phyloP scores from a whole-genome alignment of 2,113 vertebrate genomes.

The Dipodomys stephensi region DNA sequence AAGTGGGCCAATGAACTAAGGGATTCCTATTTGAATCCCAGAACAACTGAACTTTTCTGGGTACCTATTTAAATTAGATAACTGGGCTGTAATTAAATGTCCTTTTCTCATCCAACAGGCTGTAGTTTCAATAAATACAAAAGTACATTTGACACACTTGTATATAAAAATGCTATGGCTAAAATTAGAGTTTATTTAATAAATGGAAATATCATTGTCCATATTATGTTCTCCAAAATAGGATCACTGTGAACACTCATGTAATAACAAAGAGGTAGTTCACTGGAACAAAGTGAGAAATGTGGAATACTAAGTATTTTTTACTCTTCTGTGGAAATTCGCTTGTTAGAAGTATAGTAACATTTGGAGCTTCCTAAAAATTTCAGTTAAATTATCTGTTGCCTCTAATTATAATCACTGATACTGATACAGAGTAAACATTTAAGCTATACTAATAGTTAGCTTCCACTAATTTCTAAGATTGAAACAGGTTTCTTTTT shows the following conservation, averaged over 20 bases:
- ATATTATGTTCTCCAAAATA: background rate
- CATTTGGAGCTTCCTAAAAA: background rate
- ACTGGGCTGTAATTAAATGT: background rate
- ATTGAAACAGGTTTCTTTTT: background rate
- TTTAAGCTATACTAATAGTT: background rate
- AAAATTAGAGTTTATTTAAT: conserved; percentile 11
- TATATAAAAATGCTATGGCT: background rate
- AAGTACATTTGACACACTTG: background rate
- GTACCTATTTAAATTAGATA: background rate
- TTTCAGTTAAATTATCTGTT: background rate
- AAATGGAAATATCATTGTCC: background rate
- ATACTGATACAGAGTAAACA: background rate
- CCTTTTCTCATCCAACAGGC: background rate
- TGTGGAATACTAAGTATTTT: background rate
- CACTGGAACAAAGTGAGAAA: background rate
- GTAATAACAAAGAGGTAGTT: background rate
- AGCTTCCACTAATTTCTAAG: background rate
- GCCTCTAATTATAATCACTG: background rate
- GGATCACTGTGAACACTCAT: background rate
- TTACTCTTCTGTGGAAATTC: background rate
- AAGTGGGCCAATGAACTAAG: background rate
- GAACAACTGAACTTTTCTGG: background rate
- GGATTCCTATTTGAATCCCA: background rate
- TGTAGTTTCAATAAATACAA: background rate
- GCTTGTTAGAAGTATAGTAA: background rate